Percentiles rank a stretch among this genome's conserved stretches.
These are phyloP conservation scores for Bambusicola thoracicus DNA, from an alignment of 2,113 vertebrate species.

Conservation along the genomic window DNA sequence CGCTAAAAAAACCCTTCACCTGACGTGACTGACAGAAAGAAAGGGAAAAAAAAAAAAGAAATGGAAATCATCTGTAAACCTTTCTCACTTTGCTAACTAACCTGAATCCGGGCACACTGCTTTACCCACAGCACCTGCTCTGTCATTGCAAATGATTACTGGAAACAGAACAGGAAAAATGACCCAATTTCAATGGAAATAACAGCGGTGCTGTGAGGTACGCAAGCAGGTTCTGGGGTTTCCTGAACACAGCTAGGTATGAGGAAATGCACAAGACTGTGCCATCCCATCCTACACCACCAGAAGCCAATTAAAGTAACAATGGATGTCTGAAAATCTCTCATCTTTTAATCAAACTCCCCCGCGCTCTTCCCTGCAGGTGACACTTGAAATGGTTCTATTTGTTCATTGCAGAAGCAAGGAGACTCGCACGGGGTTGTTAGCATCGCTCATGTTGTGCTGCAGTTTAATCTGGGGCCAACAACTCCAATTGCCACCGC, in stretches of 20 bases:
- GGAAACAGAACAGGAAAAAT: slow-evolving; percentile 53
- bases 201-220: background rate
- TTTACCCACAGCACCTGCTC: slow-evolving; percentile 47
- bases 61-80: background rate
- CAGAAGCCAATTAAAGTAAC: background rate
- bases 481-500: background rate
- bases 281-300: background rate
- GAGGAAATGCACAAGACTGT: slow-evolving; percentile 17
- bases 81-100: slow-evolving; percentile 20
- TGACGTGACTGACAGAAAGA: background rate
- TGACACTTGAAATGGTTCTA: background rate
- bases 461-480: background rate
- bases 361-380: background rate
- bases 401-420: background rate
- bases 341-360: background rate
- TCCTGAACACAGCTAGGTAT: slow-evolving; percentile 50
- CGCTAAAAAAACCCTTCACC: background rate
- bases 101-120: slow-evolving; percentile 9
- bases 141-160: slow-evolving; percentile 63
- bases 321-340: slow-evolving; percentile 15
- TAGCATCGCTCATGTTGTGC: background rate
- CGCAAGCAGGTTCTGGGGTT: slow-evolving; percentile 50
- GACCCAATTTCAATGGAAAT: slow-evolving; percentile 64
- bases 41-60: too few relatives aligned
- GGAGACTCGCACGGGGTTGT: background rate